Conservation (phyloP, 2,113 vertebrate genomes). For the Microcebus griseorufus region DNA sequence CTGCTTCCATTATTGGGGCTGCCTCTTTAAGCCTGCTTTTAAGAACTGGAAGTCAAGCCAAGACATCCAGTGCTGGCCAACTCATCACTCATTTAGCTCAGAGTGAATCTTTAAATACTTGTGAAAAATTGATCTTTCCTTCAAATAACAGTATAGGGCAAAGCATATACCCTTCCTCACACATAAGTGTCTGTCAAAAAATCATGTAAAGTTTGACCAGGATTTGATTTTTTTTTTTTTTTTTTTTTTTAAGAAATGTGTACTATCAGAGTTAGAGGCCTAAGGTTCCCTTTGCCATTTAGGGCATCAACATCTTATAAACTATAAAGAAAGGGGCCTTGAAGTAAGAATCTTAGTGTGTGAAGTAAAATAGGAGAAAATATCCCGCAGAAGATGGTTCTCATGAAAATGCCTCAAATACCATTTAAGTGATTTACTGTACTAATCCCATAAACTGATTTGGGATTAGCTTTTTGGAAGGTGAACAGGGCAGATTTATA, state of each 20-base stretch:
- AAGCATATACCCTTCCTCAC: neutral
- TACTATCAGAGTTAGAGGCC: neutral
- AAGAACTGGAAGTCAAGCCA: neutral
- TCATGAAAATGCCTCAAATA: conserved; percentile 64
- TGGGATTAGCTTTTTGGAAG: conserved; percentile 67
- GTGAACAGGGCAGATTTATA: conserved; percentile 62
- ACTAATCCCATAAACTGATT: conserved; percentile 70
- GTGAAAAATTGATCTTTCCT: conserved; percentile 29
- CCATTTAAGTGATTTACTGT: conserved; percentile 45
- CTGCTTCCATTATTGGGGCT: neutral
- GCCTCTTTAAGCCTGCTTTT: neutral
- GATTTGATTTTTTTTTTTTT: neutral
- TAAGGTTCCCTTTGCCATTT: neutral
- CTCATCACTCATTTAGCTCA: neutral
- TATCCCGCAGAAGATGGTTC: conserved; percentile 11
- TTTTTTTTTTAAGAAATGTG: neutral
- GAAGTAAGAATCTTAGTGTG: neutral
- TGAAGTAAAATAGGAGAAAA: conserved; percentile 29
- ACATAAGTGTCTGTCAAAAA: neutral
- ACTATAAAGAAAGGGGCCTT: no score
- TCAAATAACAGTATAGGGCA: conserved; percentile 6
- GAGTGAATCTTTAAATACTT: conserved; percentile 3
- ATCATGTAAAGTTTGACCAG: neutral
- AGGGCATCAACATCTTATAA: neutral
- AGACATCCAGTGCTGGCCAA: neutral